Base-by-base conservation (phyloP, 2,888 invertebrate genomes). In the Drosophila subsilvestris region DNA sequence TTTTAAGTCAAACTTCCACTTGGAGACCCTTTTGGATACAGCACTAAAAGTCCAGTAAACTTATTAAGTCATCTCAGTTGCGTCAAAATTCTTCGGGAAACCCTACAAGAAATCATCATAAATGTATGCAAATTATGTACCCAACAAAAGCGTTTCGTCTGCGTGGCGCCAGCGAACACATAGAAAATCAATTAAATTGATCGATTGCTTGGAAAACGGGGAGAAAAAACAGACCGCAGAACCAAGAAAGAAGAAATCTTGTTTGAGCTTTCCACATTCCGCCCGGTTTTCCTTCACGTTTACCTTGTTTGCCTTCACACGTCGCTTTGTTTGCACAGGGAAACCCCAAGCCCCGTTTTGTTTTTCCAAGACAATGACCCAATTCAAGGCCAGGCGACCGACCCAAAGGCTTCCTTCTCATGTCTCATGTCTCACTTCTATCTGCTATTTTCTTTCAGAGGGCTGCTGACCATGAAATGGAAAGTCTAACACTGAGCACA, bases 351-450 rank as follows among this genome's bases (percentile, higher is more conserved):
- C n/a, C n/a, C n/a, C n/a, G n/a, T 7, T 60, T 55, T 14, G 25
- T 45, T 32, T 54, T 45, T 37, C n/a, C 2, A 18, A 53, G 54
- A 22, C 68, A 71, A 57, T 53, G 67, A 63, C 67, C 66, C 32
- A 32, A 25, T 7, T 44, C 50, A 88, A 74, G 88, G 88, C 32
- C 73, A 55, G 37, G 37, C 37, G n/a, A n/a, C n/a, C 22, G 14
- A 50, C 25, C 43, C 22, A 53, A 54, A 65, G 42, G n/a, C 37
- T 63, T 48, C 17, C 55, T 63, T 71, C 63, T 45, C 25, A 17
- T 32, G 4, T 71, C 63, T 45, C 25, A 17, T 32, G 4, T 58
- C 25, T 32, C n/a, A n/a, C 43, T 65, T 10, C 10, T 22, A 45
- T 53, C 3, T 5, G n/a, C 10, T 48, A 12, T 42, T 17, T 22